Evolutionary conservation across 2,113 vertebrate genomes (phyloP).

Genomic region (Prunella fulvescens): DNA sequence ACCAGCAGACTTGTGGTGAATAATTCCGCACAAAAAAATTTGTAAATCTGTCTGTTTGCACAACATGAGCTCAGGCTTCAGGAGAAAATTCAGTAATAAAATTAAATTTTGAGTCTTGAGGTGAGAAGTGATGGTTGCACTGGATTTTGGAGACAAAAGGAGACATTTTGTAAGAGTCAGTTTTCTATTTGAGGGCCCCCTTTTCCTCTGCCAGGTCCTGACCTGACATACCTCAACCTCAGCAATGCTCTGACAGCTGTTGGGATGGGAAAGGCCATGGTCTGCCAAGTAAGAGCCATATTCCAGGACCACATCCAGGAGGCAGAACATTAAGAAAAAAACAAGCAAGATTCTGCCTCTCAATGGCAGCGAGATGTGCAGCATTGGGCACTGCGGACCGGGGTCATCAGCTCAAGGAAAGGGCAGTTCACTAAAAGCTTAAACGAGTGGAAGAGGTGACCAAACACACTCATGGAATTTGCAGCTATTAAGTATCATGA

Average conservation of each 20-base stretch:
- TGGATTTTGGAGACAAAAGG: not conserved
- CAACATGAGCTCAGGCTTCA: not conserved
- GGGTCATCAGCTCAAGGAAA: not conserved
- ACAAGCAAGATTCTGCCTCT: not conserved
- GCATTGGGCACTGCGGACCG: accelerated
- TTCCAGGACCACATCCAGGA: not conserved
- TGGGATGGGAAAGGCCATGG: not conserved
- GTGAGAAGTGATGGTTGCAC: not conserved
- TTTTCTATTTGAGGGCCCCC: not conserved
- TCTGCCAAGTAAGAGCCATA: not conserved
- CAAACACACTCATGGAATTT: not conserved
- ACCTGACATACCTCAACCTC: not conserved
- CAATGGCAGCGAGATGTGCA: accelerated
- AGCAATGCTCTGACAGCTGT: not conserved
- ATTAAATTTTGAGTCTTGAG: not conserved
- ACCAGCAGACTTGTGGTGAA: not conserved
- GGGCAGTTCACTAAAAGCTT: not conserved
- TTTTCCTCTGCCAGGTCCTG: not conserved
- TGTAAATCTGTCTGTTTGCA: not conserved
- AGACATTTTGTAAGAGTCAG: not conserved
- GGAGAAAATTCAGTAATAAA: not conserved
- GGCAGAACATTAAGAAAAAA: not conserved
- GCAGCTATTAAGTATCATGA: slow-evolving; percentile 13
- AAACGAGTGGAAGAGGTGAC: not conserved
- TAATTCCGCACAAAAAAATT: not conserved